Evolutionary conservation across 2,797 vertebrate species (phyloP).

Genomic region (Eremophila alpestris): DNA sequence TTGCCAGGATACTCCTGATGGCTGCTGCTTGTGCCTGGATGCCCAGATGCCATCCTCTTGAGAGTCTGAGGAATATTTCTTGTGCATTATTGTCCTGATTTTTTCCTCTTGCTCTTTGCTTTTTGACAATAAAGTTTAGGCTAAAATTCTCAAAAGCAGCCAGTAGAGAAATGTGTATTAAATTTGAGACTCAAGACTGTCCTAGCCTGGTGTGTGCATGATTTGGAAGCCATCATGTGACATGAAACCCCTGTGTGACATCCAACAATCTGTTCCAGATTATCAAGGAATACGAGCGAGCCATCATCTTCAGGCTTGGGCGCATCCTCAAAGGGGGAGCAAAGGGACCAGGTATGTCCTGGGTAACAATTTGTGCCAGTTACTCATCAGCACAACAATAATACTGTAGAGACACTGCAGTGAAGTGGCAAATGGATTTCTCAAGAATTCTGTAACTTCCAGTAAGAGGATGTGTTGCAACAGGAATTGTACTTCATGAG

Average conservation of each 20-base stretch:
- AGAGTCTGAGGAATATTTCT: neutral
- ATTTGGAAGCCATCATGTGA: neutral
- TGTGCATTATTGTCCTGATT: neutral
- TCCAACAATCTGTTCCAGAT: constrained; percentile 80
- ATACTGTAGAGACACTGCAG: neutral
- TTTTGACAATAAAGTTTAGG: neutral
- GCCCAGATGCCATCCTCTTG: neutral
- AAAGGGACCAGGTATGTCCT: constrained; percentile 90
- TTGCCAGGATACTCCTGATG: neutral
- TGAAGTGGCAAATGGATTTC: neutral
- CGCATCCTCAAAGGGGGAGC: constrained; percentile 91
- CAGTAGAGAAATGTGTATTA: neutral
- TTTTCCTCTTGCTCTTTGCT: neutral
- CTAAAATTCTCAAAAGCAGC: neutral
- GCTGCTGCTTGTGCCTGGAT: neutral
- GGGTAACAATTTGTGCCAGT: neutral
- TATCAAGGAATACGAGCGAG: constrained; percentile 95
- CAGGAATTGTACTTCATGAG: neutral
- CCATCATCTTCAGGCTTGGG: constrained; percentile 94
- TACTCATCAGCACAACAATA: neutral
- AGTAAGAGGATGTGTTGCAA: neutral
- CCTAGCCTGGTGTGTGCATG: neutral
- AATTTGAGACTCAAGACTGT: neutral
- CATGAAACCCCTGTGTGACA: neutral
- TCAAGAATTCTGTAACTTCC: neutral